Base-by-base conservation (phyloP, 2,888 invertebrate species). In the Sepioteuthis lessoniana region DNA sequence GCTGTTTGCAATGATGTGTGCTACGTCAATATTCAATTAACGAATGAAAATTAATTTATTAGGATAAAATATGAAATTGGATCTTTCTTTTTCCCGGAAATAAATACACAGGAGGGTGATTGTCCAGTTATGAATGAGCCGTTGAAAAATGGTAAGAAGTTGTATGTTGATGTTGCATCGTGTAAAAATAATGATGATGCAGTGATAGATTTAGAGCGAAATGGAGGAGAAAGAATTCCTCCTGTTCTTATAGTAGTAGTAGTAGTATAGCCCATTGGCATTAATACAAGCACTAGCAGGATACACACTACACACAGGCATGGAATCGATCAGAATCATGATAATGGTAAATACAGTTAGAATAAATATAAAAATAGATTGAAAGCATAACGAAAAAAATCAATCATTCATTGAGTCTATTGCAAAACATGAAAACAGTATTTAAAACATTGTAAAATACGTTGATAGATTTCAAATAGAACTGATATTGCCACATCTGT, bases 121-220 rank as follows among this genome's bases (percentile, higher is more conserved):
- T n/a, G 76, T 76, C n/a, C 10, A 76, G n/a, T 76, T 76, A 76
- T 76, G n/a, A 76, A 76, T 76, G 76, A 76, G 31, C 31, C 35
- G n/a, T n/a, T n/a, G 76, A 1, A 13, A 76, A 55, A 28, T 55
- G 55, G 25, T 55, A 55, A 76, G 76, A 76, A 76, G 10, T 31
- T 76, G 76, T 76, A 35, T 13, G 35, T 76, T n/a, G 76, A 35
- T 13, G 35, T 76, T n/a, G 76, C 76, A 76, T 76, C n/a, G 10
- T 35, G 76, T 76, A 76, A 76, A 76, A n/a, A 55, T 47, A 47
- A 47, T 55, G 76, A 76, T n/a, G 76, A n/a, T n/a, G n/a, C 76
- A 76, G 16, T 76, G 76, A 76, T 76, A 76, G 76, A 76, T 76
- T 76, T 76, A 76, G 76, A 76, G n/a, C 76, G n/a, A 76, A 76